phyloP scores from a whole-genome alignment of 2,888 invertebrate species.

The Lepidochrysops patricia region DNA sequence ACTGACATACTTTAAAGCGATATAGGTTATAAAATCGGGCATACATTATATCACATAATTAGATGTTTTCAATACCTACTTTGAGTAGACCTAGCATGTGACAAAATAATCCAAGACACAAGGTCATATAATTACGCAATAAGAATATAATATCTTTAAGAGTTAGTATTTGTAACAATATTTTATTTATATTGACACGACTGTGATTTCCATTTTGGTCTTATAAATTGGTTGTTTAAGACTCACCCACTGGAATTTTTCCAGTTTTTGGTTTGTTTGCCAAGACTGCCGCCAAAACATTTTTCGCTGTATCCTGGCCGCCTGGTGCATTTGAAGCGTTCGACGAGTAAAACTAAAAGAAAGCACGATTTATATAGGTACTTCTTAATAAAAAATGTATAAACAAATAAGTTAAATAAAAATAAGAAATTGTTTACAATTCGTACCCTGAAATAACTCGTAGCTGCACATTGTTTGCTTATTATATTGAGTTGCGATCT shows the following conservation, averaged over 20 bases:
- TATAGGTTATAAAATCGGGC: not conserved
- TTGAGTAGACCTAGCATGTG: not conserved
- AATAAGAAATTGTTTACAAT: slow-evolving; percentile 14
- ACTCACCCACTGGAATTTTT: slow-evolving; percentile 69
- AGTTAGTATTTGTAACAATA: not conserved
- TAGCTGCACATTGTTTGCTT: slow-evolving; percentile 49
- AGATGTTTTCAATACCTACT: not conserved
- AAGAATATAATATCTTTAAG: too few species aligned
- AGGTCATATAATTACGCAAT: slow-evolving; percentile 47
- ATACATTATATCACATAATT: not conserved
- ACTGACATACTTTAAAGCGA: too few species aligned
- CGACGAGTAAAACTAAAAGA: slow-evolving; percentile 51
- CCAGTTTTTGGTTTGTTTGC: slow-evolving; percentile 67
- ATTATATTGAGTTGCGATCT: slow-evolving; percentile 45
- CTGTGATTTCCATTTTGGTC: not conserved
- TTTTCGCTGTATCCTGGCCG: slow-evolving; percentile 56
- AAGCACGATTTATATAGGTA: slow-evolving; percentile 15
- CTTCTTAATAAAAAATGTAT: slow-evolving; percentile 9
- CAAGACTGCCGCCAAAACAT: slow-evolving; percentile 66
- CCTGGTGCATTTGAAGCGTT: slow-evolving; percentile 36
- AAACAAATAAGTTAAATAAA: slow-evolving; percentile 16
- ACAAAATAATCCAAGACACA: slow-evolving; percentile 25
- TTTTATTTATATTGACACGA: not conserved
- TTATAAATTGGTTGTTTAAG: not conserved
- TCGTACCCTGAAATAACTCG: slow-evolving; percentile 52